A percentile compares a stretch with the other conserved stretches of the same genome.
phyloP scores from a whole-genome alignment of 2,797 vertebrate genomes.

The Paguma larvata region DNA sequence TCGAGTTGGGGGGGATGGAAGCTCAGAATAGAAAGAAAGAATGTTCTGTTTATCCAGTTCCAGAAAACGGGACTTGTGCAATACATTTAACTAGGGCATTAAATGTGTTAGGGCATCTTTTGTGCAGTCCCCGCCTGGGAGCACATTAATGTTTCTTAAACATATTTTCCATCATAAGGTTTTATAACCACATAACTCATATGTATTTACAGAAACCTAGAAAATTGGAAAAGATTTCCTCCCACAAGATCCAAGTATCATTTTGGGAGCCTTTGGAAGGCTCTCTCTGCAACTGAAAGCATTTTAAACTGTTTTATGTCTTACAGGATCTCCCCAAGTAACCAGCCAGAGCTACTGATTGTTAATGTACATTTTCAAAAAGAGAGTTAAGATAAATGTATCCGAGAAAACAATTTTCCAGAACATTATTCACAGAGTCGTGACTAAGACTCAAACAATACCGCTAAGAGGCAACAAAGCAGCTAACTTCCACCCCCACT shows the following conservation, averaged over 20 bases:
- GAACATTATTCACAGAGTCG: constrained; percentile 31
- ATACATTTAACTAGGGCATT: constrained; percentile 72
- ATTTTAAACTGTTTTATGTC: constrained; percentile 34
- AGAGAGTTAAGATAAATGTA: constrained; percentile 39
- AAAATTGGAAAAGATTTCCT: constrained; percentile 60
- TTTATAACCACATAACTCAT: constrained; percentile 61
- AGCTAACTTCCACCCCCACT: neutral
- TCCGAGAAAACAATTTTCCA: constrained; percentile 66
- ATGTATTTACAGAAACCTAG: constrained; percentile 69
- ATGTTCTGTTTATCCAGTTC: constrained; percentile 75
- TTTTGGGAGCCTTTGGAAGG: constrained; percentile 28
- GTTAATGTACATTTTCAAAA: constrained; percentile 13
- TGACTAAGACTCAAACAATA: constrained; percentile 55
- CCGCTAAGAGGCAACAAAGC: neutral
- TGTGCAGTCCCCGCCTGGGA: neutral
- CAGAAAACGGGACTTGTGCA: constrained; percentile 24
- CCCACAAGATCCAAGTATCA: neutral
- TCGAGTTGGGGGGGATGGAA: neutral
- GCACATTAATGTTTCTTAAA: constrained; percentile 61
- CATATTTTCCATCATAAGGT: constrained; percentile 58
- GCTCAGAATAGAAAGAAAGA: constrained; percentile 75
- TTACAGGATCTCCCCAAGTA: neutral
- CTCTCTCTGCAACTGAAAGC: constrained; percentile 25
- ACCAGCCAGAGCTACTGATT: neutral
- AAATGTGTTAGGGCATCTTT: constrained; percentile 64